These are phyloP conservation scores for Cossypha heuglini DNA, from an alignment of 2,797 vertebrate species.

Conservation along the genomic window DNA sequence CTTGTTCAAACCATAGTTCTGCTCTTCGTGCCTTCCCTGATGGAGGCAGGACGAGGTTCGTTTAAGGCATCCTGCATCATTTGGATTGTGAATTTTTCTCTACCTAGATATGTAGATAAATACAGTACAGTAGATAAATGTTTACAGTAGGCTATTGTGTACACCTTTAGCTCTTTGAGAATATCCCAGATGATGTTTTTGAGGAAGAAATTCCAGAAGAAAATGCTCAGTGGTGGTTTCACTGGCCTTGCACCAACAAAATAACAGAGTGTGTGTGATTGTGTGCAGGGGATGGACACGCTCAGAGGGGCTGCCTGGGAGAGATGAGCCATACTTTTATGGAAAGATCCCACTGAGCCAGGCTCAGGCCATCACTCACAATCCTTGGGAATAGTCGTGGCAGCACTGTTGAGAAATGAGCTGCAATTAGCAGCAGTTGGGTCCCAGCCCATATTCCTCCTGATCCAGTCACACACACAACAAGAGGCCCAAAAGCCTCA, in stretches of 20 bases:
- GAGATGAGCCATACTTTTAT: neutral
- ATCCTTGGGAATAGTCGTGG: neutral
- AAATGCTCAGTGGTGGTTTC: neutral
- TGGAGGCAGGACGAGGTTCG: neutral
- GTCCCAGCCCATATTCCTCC: neutral
- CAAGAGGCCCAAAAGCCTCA: neutral
- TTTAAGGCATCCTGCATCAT: neutral
- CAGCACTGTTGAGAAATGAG: neutral
- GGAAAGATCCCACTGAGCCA: neutral
- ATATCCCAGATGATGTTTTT: neutral
- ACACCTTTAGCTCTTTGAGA: neutral
- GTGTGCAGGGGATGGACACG: accelerated
- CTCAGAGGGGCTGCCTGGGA: neutral
- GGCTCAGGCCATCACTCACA: neutral
- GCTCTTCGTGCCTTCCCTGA: accelerated
- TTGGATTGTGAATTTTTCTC: neutral
- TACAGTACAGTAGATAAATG: neutral
- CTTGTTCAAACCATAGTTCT: neutral
- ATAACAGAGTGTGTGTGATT: neutral
- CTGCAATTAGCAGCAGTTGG: neutral
- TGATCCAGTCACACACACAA: accelerated
- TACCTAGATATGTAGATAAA: neutral
- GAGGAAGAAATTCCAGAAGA: neutral
- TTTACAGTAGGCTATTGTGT: neutral
- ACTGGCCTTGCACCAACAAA: neutral